Percentiles rank a stretch among this genome's conserved stretches.
Evolutionary conservation across 1,140 invertebrate genomes (phyloP).

Genomic region (Drosophila orena): DNA sequence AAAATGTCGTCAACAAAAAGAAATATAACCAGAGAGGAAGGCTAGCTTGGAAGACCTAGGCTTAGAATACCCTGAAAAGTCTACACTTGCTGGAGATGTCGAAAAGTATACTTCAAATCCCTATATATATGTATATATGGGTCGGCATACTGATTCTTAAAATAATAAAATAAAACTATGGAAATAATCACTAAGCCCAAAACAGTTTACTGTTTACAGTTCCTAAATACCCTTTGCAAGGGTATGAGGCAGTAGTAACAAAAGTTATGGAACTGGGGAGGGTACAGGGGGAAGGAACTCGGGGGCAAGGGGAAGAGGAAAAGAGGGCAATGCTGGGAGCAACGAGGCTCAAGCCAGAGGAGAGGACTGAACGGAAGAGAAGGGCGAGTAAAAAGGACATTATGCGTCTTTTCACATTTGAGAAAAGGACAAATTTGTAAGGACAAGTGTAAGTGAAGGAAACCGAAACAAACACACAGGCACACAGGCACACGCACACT

Average conservation of each 20-base stretch:
- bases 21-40: constrained; percentile 41
- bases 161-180: too few species aligned
- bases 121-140: too few species aligned
- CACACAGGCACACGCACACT: constrained; percentile 42
- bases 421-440: constrained; percentile 84
- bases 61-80: constrained; percentile 23
- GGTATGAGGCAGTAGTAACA: constrained; percentile 24
- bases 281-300: constrained; percentile 33
- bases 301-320: constrained; percentile 18
- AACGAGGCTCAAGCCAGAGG: neutral
- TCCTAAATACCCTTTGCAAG: constrained; percentile 7
- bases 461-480: constrained; percentile 61
- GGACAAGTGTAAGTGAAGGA: constrained; percentile 82
- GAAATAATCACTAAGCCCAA: too few species aligned
- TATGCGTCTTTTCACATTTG: constrained; percentile 84
- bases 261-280: constrained; percentile 19
- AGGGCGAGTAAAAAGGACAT: constrained; percentile 77
- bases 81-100: too few species aligned
- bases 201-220: too few species aligned
- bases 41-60: constrained; percentile 13
- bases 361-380: constrained; percentile 10
- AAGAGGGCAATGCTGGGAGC: constrained; percentile 26
- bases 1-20: constrained; percentile 77
- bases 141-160: too few species aligned
- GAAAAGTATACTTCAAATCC: too few species aligned